phyloP scores from a whole-genome alignment of 2,113 vertebrate genomes.

The Benitochromis conjunctus region DNA sequence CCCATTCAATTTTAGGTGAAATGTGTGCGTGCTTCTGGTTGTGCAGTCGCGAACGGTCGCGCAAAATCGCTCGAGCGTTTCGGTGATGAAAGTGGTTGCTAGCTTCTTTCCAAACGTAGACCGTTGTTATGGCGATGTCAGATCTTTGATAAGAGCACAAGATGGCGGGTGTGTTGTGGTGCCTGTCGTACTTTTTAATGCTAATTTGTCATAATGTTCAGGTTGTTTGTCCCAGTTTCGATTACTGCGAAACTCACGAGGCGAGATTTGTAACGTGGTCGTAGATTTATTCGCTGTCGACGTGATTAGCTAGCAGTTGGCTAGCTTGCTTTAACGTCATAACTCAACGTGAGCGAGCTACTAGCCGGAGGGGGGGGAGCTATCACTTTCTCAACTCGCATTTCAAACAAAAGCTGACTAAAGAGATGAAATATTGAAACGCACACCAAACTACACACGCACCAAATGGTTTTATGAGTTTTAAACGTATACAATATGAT shows the following conservation, averaged over 20 bases:
- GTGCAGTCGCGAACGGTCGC: not conserved
- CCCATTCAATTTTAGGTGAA: not conserved
- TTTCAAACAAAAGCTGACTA: not conserved
- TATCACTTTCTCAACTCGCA: slow-evolving; percentile 39
- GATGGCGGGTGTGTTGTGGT: slow-evolving; percentile 77
- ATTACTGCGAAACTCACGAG: not conserved
- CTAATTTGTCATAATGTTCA: not conserved
- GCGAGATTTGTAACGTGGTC: not conserved
- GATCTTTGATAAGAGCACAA: slow-evolving; percentile 75
- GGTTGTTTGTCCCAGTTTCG: not conserved
- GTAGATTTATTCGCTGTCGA: not conserved
- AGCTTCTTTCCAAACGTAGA: slow-evolving; percentile 58
- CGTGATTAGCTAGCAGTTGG: not conserved
- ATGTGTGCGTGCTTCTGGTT: not conserved
- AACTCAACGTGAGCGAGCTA: slow-evolving; percentile 21
- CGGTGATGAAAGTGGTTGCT: slow-evolving; percentile 53
- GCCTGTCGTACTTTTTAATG: slow-evolving; percentile 48
- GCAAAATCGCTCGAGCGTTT: slow-evolving; percentile 13
- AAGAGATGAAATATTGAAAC: not conserved
- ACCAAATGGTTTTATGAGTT: not conserved
- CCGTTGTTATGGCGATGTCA: slow-evolving; percentile 84
- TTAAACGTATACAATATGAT: not conserved
- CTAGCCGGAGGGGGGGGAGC: slow-evolving; percentile 25
- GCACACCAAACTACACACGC: not conserved
- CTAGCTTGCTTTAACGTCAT: slow-evolving; percentile 5